Conservation (phyloP, 2,113 vertebrate species). For the Aepyceros melampus region DNA sequence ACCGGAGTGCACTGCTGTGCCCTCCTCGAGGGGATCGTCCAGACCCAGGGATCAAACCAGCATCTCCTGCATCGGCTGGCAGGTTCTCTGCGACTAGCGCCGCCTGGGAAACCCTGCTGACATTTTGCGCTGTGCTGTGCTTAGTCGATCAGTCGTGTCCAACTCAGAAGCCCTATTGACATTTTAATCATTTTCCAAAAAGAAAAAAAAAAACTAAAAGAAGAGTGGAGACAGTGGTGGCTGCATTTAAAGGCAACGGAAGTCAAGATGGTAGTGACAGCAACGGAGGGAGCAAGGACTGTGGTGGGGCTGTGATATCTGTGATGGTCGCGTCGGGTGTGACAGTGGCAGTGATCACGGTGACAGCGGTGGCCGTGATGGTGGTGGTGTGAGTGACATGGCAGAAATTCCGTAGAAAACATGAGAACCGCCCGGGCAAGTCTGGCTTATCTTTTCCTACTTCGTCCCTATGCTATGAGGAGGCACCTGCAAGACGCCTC, state of each 20-base stretch:
- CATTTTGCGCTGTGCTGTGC: background rate
- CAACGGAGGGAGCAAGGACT: rapidly evolving
- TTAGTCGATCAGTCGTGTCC: background rate
- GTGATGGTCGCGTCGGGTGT: rapidly evolving
- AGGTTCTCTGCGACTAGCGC: background rate
- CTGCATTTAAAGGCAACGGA: background rate
- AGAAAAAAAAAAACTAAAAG: background rate
- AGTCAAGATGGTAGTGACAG: background rate
- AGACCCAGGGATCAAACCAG: background rate
- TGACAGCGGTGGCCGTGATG: background rate
- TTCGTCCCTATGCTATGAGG: background rate
- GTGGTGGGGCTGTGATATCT: rapidly evolving
- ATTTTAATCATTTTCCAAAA: background rate
- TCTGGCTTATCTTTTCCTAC: background rate
- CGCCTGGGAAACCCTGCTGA: background rate
- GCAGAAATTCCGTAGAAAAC: background rate
- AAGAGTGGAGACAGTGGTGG: background rate
- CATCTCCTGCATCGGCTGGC: background rate
- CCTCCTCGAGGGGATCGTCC: background rate
- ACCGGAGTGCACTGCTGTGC: background rate
- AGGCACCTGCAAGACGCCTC: slow-evolving; percentile 93
- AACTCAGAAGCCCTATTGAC: background rate
- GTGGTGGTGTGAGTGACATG: background rate
- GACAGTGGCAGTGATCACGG: rapidly evolving
- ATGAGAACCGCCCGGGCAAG: background rate